A percentile compares a stretch with the other conserved stretches of the same genome.
Conservation (phyloP, 2,797 vertebrate genomes). For the Acrocephalus scirpaceus region DNA sequence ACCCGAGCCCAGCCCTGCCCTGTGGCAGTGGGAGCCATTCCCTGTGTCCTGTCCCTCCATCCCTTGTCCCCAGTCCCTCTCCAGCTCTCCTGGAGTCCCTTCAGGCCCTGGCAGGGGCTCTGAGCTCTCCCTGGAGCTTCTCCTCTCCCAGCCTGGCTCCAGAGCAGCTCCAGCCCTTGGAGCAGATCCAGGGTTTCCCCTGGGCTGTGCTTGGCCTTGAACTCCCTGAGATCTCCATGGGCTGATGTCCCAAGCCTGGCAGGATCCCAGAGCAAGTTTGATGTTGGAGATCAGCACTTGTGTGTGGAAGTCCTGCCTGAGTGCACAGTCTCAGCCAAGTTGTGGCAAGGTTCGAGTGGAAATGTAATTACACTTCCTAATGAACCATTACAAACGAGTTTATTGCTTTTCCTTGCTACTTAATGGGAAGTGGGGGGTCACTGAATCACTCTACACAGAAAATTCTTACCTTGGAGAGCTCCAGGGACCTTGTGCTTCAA, state of each 20-base stretch:
- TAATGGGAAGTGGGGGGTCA: background rate
- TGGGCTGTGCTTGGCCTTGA: background rate
- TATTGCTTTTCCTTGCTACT: constrained; percentile 13
- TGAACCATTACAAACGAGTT: constrained; percentile 10
- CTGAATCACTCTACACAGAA: background rate
- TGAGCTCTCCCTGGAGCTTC: background rate
- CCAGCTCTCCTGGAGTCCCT: background rate
- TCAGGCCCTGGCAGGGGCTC: background rate
- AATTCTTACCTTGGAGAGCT: background rate
- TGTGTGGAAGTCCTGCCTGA: background rate
- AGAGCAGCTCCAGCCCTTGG: background rate
- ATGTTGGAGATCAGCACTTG: background rate
- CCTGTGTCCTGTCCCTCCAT: background rate
- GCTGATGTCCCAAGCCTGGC: too few species aligned
- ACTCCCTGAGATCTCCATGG: background rate
- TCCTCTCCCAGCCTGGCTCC: background rate
- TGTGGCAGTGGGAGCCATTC: background rate
- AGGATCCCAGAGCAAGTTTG: background rate
- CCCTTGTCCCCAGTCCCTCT: background rate
- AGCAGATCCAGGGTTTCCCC: background rate
- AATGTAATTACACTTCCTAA: constrained; percentile 31
- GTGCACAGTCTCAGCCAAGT: background rate
- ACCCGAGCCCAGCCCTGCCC: rapidly evolving
- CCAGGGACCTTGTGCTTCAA: background rate
- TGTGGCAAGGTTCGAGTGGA: background rate